Evolutionary conservation across 2,797 vertebrate genomes (phyloP), one percentile per base, ranked within the genome.

Genomic region (Myiotriccus ornatus): DNA sequence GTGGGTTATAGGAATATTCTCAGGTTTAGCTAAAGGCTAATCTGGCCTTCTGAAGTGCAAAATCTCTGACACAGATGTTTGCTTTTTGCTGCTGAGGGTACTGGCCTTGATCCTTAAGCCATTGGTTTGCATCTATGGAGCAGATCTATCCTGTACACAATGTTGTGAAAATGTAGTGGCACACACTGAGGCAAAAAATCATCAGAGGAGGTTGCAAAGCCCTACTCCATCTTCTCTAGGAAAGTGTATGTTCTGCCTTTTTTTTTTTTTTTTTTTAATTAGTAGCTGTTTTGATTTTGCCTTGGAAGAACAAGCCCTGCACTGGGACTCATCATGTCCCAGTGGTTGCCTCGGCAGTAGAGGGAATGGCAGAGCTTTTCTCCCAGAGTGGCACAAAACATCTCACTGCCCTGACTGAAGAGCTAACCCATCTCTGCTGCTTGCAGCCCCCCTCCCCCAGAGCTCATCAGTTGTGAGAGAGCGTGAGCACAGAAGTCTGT

Each of bases 241-340:
- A 59, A 65, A 83, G 12, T 10, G 3, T 14, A 19, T 39, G 15
- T 57, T 86, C 56, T 49, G 1, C 1, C 3, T 4, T 15, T 5
- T 16, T 12, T 21, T 2, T 6, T 4, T 16, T 4, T 14, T 11
- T 24, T 34, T 53, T 62, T 34, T 7, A 34, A 5, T n/a, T 25
- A 11, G 7, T 30, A 7, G 0, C 4, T 15, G 13, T 39, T 79
- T 87, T 41, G 1, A 22, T 52, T 91, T 92, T 79, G 14, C 32
- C 20, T 79, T 82, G 41, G 70, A 32, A 77, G 59, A 74, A 6
- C 7, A 41, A 24, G 5, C 6, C 21, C 30, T 35, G 22, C 9
- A 23, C 1, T 0, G 3, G 24, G 22, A 53, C 15, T 41, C 8
- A 20, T 65, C 15, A 1, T 27, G 39, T 62, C 43, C 46, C 52